These are phyloP conservation scores for Diorhabda sublineata DNA, from an alignment of 1,140 invertebrate genomes.

Conservation along the genomic window DNA sequence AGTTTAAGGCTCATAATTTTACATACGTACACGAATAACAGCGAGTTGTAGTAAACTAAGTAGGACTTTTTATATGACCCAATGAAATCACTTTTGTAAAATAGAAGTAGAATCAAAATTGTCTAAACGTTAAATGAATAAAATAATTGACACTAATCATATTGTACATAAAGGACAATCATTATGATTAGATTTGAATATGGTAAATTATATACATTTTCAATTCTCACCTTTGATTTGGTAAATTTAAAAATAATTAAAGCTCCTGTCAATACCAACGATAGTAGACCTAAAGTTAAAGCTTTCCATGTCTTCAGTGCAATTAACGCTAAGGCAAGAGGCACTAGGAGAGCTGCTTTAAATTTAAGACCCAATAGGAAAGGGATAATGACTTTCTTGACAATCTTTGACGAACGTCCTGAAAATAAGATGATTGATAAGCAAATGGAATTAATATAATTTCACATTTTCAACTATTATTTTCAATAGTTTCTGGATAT, in stretches of 20 bases:
- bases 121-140: no score
- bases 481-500: conserved; percentile 14
- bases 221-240: conserved; percentile 65
- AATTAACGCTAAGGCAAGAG: conserved; percentile 72
- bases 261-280: conserved; percentile 72
- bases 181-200: no score
- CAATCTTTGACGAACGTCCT: conserved; percentile 58
- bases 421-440: conserved; percentile 13
- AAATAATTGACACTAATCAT: no score
- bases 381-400: conserved; percentile 77
- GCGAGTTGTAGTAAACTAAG: no score
- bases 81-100: no score
- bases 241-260: conserved; percentile 80
- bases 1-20: no score
- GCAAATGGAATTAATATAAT: background rate
- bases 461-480: background rate
- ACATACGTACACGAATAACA: no score
- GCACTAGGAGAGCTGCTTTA: conserved; percentile 76
- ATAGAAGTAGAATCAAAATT: no score
- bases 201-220: no score
- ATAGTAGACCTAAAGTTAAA: conserved; percentile 76
- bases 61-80: no score
- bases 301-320: conserved; percentile 85
- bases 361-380: conserved; percentile 80
- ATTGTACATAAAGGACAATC: no score